Evolutionary conservation across 2,113 vertebrate species (phyloP).

Genomic region (Tenrec ecaudatus): DNA sequence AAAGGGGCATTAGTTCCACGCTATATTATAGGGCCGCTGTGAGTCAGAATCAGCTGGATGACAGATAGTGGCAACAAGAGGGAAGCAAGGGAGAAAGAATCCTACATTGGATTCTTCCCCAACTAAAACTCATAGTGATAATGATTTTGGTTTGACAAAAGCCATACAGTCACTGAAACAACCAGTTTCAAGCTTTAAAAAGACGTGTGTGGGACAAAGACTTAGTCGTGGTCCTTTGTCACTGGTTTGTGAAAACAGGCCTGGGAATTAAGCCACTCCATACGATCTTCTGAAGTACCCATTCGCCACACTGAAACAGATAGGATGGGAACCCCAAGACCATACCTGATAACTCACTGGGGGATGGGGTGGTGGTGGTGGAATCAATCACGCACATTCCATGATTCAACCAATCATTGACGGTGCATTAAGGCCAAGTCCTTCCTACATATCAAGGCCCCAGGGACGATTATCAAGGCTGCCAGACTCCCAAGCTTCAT

Average conservation of each 20-base stretch:
- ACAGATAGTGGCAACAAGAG: too few species aligned
- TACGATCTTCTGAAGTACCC: background rate
- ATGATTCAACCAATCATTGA: background rate
- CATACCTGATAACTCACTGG: background rate
- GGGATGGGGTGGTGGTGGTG: background rate
- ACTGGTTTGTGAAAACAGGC: background rate
- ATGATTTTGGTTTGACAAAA: background rate
- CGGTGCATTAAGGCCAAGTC: background rate
- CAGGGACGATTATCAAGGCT: background rate
- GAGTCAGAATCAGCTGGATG: too few species aligned
- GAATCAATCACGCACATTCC: background rate
- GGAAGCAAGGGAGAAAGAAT: too few species aligned
- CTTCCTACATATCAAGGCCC: background rate
- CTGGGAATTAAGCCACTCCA: background rate
- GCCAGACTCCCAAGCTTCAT: background rate
- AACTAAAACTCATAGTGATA: slow-evolving; percentile 13
- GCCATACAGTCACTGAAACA: background rate
- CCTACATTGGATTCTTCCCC: background rate
- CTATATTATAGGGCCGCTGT: too few species aligned
- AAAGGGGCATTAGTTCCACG: too few species aligned
- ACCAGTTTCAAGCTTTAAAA: background rate
- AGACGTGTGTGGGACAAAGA: background rate
- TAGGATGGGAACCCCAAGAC: background rate
- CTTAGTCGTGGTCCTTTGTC: background rate
- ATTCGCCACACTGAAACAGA: background rate